These are phyloP conservation scores for Lepetodrilus schrolli DNA, from an alignment of 2,888 invertebrate genomes.

Conservation along the genomic window DNA sequence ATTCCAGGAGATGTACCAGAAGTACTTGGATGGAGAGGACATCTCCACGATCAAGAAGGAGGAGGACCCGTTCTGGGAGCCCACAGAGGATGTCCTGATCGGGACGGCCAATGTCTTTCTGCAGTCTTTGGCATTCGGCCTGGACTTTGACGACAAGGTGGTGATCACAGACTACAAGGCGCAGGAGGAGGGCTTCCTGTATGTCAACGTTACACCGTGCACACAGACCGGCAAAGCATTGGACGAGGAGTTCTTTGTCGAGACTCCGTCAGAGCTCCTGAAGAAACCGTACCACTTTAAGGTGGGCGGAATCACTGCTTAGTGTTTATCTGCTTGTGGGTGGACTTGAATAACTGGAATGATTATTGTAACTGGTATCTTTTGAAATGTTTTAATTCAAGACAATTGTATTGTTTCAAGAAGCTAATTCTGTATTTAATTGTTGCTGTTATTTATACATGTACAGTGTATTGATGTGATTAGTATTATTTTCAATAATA, in stretches of 20 bases:
- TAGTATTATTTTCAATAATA: too few species aligned
- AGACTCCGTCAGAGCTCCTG: constrained; percentile 71
- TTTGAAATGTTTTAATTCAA: too few species aligned
- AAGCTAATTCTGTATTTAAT: too few species aligned
- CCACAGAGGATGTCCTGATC: constrained; percentile 73
- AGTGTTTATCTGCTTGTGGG: too few species aligned
- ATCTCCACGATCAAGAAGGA: constrained; percentile 66
- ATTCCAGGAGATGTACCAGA: constrained; percentile 75
- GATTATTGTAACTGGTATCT: too few species aligned
- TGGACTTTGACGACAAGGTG: constrained; percentile 74
- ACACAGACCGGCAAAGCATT: constrained; percentile 66
- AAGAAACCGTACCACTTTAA: constrained; percentile 73
- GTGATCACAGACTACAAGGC: constrained; percentile 75
- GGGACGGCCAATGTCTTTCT: constrained; percentile 74
- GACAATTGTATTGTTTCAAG: too few species aligned
- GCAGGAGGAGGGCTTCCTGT: constrained; percentile 71
- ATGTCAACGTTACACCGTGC: constrained; percentile 72
- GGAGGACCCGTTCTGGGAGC: constrained; percentile 76
- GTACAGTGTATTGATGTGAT: too few species aligned
- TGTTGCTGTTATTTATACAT: too few species aligned
- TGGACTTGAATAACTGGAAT: too few species aligned
- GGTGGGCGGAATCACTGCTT: too few species aligned
- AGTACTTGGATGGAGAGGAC: constrained; percentile 73
- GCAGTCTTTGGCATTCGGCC: constrained; percentile 73
- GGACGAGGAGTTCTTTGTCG: constrained; percentile 74